A percentile compares a stretch with the other conserved stretches of the same genome.
Evolutionary conservation across 1,140 invertebrate species (phyloP).

Genomic region (Oppia nitens): DNA sequence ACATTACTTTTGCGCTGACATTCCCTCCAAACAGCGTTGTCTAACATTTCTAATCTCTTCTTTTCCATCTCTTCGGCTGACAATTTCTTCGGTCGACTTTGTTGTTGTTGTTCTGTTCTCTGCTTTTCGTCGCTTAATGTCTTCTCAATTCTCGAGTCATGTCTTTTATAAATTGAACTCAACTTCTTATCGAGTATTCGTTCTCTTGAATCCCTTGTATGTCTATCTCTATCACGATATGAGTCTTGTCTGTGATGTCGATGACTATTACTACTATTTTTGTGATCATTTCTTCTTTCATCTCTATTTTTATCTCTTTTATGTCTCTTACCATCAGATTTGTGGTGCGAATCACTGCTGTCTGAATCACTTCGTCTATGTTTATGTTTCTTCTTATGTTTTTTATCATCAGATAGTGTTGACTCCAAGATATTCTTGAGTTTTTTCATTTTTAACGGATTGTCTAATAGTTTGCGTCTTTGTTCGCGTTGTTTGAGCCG

Average conservation of each 20-base stretch:
- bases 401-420: constrained; percentile 9
- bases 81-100: constrained; percentile 26
- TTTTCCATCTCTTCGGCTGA: constrained; percentile 51
- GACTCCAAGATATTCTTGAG: constrained; percentile 47
- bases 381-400: constrained; percentile 22
- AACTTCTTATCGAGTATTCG: background rate
- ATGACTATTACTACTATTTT: background rate
- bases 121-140: background rate
- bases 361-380: constrained; percentile 6
- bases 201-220: constrained; percentile 3
- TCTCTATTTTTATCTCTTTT: constrained; percentile 19
- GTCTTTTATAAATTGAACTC: background rate
- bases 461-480: constrained; percentile 55
- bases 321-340: background rate
- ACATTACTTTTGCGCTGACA: constrained; percentile 44
- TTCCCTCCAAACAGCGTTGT: constrained; percentile 52
- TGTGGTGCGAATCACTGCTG: background rate
- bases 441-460: constrained; percentile 74
- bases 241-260: background rate
- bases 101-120: background rate
- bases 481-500: constrained; percentile 68
- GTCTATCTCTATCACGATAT: background rate
- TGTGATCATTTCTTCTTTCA: background rate
- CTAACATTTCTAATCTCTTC: constrained; percentile 58
- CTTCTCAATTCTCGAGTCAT: background rate